Percentiles rank a stretch among this genome's conserved stretches.
phyloP scores from a whole-genome alignment of 2,113 vertebrate species.

The Odontophorus gujanensis region DNA sequence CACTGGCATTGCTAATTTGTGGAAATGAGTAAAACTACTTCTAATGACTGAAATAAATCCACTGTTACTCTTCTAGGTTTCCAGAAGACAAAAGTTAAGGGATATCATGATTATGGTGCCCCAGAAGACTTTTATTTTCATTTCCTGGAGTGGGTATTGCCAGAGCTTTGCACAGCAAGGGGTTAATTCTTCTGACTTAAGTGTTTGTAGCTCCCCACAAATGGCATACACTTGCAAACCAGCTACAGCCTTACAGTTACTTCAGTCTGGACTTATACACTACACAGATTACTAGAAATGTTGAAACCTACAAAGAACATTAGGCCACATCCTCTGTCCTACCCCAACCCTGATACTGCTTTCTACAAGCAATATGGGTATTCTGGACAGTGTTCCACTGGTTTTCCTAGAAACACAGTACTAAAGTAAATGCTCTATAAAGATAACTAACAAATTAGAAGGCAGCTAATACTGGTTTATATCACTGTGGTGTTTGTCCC shows the following conservation, averaged over 20 bases:
- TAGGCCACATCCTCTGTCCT: background rate
- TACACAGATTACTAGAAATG: background rate
- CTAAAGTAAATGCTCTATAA: background rate
- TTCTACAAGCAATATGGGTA: background rate
- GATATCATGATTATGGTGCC: background rate
- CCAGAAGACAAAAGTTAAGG: background rate
- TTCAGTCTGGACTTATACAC: background rate
- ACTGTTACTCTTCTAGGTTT: background rate
- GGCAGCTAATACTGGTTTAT: background rate
- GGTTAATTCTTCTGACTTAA: background rate
- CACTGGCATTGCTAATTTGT: background rate
- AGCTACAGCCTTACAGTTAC: background rate
- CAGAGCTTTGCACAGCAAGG: background rate
- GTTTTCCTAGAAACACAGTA: background rate
- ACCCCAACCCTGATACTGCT: fast-evolving
- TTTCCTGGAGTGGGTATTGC: background rate
- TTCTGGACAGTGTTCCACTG: background rate
- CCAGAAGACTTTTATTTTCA: background rate
- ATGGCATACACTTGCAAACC: background rate
- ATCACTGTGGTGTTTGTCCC: background rate
- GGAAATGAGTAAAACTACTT: background rate
- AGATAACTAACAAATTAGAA: background rate
- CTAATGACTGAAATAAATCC: background rate
- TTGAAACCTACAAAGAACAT: background rate
- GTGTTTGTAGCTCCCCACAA: background rate